Evolutionary conservation across 2,888 invertebrate genomes (phyloP), one percentile per base, ranked within the genome.

Genomic region (Dyspetes luteomarginatus): DNA sequence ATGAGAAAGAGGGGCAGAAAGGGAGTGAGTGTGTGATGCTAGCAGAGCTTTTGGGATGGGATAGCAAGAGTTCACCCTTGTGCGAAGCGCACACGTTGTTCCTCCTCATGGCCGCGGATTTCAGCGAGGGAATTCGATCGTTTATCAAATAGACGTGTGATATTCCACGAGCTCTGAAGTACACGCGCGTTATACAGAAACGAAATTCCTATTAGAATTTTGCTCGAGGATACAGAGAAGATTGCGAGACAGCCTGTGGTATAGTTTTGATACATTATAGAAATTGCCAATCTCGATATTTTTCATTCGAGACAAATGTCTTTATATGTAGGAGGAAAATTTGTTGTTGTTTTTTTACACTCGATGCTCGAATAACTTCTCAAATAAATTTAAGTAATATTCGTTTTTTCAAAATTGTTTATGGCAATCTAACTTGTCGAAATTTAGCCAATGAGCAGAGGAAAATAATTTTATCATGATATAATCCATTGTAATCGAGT

Each of bases 91-190:
- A 56, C 76, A 22, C 19, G 50, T 73, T 17, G 15, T 41, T 73
- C 52, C 68, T 55, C 36, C 62, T 45, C 72, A 64, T 56, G 78
- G 78, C 84, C 69, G n/a, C n/a, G 86, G 86, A 90, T 90, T 90
- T 87, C 88, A 87, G 86, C 85, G 76, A 87, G 89, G 87, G 87
- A 89, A 89, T 90, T 89, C 88, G 90, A 91, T 91, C 91, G 90
- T 91, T 91, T 91, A 89, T 91, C 91, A 91, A 90, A 89, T 88
- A 90, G 87, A 90, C 89, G 88, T 73, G 68, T 50, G 48, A 56
- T 65, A 71, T 62, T 73, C 43, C 58, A 41, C 43, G 22, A 36
- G 24, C 43, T n/a, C 12, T 15, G 28, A 68, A 26, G 4, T 56
- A n/a, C 22, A 26, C n/a, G 24, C 3, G 36, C 28, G 19, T 50